phyloP scores from a whole-genome alignment of 2,113 vertebrate genomes.

The Ciconia stormi region DNA sequence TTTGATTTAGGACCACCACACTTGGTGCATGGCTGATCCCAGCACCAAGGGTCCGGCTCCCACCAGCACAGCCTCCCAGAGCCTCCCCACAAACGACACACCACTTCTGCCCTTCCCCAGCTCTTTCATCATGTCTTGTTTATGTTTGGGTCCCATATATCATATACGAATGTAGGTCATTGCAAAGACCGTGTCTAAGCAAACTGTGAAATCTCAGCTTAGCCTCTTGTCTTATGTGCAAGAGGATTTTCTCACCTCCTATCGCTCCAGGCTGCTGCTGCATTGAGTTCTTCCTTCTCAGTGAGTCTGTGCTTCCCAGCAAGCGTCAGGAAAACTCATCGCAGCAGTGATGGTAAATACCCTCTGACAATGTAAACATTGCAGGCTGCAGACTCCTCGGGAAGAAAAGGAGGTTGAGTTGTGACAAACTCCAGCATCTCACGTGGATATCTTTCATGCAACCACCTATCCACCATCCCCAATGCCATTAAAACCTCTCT shows the following conservation, averaged over 20 bases:
- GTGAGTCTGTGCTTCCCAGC: background rate
- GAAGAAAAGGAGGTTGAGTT: background rate
- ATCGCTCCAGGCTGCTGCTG: background rate
- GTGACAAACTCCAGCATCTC: background rate
- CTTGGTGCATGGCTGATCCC: background rate
- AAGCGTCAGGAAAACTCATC: background rate
- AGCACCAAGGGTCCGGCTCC: accelerated
- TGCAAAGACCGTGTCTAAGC: background rate
- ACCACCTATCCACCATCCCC: background rate
- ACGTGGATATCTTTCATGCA: accelerated
- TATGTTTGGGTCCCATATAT: background rate
- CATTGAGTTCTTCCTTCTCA: background rate
- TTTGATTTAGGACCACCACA: background rate
- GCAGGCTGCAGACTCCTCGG: background rate
- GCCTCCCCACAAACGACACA: background rate
- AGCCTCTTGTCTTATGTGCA: background rate
- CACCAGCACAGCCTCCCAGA: accelerated
- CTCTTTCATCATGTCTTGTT: background rate
- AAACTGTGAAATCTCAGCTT: background rate
- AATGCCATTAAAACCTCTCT: background rate
- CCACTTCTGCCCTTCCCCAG: background rate
- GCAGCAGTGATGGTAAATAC: background rate
- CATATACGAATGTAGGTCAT: background rate
- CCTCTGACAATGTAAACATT: background rate
- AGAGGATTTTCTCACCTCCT: constrained; percentile 35